phyloP scores from a whole-genome alignment of 1,140 invertebrate species.

The Eumeta japonica region DNA sequence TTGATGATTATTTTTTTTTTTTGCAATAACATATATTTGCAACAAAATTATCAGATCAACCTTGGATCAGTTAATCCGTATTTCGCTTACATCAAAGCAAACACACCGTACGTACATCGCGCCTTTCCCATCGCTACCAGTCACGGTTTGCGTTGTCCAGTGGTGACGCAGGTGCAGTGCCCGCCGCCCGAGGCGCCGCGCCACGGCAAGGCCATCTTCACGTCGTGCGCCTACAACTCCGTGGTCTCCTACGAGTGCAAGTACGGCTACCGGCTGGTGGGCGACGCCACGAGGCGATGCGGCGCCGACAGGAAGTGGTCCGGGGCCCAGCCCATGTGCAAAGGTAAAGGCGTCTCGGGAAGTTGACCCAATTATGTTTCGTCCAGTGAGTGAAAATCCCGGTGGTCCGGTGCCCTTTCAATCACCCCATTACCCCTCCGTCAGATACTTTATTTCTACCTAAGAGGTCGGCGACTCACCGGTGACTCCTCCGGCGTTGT shows the following conservation, averaged over 20 bases:
- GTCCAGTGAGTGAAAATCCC: too few relatives aligned
- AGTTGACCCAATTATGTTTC: not conserved
- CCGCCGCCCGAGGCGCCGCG: slow-evolving; percentile 80
- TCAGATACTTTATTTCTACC: too few relatives aligned
- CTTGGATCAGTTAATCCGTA: too few relatives aligned
- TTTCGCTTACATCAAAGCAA: too few relatives aligned
- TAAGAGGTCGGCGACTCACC: too few relatives aligned
- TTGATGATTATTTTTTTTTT: too few relatives aligned
- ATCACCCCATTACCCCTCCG: too few relatives aligned
- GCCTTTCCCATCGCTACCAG: too few relatives aligned
- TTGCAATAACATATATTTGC: too few relatives aligned
- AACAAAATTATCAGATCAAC: too few relatives aligned
- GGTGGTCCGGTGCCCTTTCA: not conserved
- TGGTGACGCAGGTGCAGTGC: slow-evolving; percentile 88
- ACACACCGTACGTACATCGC: too few relatives aligned
- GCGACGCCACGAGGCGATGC: slow-evolving; percentile 82
- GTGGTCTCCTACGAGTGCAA: slow-evolving; percentile 92
- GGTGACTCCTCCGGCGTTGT: too few relatives aligned
- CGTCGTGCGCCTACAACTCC: slow-evolving; percentile 90
- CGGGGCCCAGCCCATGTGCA: slow-evolving; percentile 80
- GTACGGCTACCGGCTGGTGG: slow-evolving; percentile 86
- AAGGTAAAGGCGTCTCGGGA: slow-evolving; percentile 69
- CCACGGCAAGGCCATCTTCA: slow-evolving; percentile 90
- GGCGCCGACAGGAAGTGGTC: slow-evolving; percentile 91
- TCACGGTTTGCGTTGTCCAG: slow-evolving; percentile 55